Percentiles rank a stretch among this genome's conserved stretches.
Conservation (phyloP, 2,888 invertebrate genomes). For the Willowsia nigromaculata region DNA sequence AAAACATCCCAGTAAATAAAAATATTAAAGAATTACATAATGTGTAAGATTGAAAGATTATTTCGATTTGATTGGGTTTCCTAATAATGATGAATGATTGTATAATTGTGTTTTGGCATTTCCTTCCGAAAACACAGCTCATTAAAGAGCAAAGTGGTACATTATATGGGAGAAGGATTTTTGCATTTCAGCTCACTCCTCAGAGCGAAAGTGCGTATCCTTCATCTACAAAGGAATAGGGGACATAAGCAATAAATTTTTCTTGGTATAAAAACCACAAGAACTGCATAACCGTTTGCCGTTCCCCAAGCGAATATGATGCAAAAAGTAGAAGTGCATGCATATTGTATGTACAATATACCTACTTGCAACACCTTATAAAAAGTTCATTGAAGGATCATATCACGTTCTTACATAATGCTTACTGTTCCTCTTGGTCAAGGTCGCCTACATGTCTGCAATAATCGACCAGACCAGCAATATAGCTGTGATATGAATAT, state of each 20-base stretch:
- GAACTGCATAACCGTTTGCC: not conserved
- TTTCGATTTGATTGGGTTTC: not conserved
- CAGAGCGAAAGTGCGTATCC: not conserved
- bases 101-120: constrained; percentile 16
- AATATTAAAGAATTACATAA: too few relatives aligned
- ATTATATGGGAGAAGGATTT: not conserved
- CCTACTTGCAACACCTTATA: not conserved
- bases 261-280: not conserved
- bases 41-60: too few relatives aligned
- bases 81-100: not conserved
- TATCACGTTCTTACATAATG: not conserved
- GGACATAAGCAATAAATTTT: not conserved
- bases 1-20: too few relatives aligned
- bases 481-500: too few relatives aligned
- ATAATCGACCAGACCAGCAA: not conserved
- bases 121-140: not conserved
- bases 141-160: not conserved
- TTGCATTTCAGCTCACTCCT: not conserved
- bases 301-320: not conserved
- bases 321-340: not conserved
- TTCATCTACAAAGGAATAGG: not conserved
- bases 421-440: constrained; percentile 28
- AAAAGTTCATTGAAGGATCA: constrained; percentile 19
- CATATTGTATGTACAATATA: not conserved
- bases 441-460: constrained; percentile 6